A percentile compares a stretch with the other conserved stretches of the same genome.
Evolutionary conservation across 1,140 invertebrate genomes (phyloP).

Genomic region (Portunus trituberculatus): DNA sequence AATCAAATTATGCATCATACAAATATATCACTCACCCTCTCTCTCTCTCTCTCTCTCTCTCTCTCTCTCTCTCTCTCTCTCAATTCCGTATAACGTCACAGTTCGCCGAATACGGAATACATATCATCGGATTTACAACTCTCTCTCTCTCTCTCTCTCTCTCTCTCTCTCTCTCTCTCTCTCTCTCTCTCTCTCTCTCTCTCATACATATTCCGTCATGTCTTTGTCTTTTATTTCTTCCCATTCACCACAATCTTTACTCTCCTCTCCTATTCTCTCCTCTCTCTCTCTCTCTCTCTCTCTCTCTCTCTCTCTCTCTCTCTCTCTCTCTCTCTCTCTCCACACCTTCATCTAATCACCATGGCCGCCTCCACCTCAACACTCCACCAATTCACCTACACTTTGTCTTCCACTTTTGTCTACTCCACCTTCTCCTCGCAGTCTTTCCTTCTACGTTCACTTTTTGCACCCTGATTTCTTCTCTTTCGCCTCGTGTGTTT

Average conservation of each 20-base stretch:
- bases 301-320: too few relatives aligned
- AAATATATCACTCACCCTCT: neutral
- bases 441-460: too few relatives aligned
- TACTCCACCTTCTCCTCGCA: neutral
- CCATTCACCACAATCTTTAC: too few relatives aligned
- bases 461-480: neutral
- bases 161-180: neutral
- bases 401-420: neutral
- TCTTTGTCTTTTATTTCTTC: too few relatives aligned
- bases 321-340: too few relatives aligned
- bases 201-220: neutral
- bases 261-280: too few relatives aligned
- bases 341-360: neutral
- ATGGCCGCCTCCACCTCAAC: too few relatives aligned
- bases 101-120: neutral
- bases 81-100: neutral
- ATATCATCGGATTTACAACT: neutral
- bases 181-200: neutral
- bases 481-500: neutral
- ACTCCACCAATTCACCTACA: too few relatives aligned
- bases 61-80: neutral
- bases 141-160: neutral
- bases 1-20: too few relatives aligned
- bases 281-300: too few relatives aligned
- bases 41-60: neutral